Percentiles rank a stretch among this genome's conserved stretches.
phyloP scores from a whole-genome alignment of 2,888 invertebrate species.

The Sinopyrophorus schimmeli region DNA sequence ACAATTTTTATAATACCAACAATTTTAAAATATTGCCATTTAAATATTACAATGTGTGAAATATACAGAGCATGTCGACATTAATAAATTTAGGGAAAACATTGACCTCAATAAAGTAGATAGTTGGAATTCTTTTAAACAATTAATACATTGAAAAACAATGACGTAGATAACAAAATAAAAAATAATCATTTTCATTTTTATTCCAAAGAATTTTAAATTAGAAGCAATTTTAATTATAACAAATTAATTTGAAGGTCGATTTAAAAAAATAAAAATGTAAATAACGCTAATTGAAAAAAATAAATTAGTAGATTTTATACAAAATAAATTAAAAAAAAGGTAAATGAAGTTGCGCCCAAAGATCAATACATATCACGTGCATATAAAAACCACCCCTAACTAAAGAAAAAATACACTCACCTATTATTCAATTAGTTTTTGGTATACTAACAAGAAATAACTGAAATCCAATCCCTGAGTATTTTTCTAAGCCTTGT shows the following conservation, averaged over 20 bases:
- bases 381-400: constrained; percentile 35
- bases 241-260: no score
- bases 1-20: no score
- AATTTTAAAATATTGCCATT: no score
- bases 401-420: constrained; percentile 33
- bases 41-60: no score
- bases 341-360: constrained; percentile 43
- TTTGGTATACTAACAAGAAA: constrained; percentile 7
- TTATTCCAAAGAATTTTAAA: constrained; percentile 3
- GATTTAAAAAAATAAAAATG: constrained; percentile 1
- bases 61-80: constrained; percentile 34
- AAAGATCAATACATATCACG: constrained; percentile 50
- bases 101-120: constrained; percentile 51
- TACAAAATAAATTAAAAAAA: constrained; percentile 15
- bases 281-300: background rate
- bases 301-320: background rate
- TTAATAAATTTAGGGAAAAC: constrained; percentile 49
- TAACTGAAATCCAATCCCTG: constrained; percentile 29
- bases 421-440: constrained; percentile 30
- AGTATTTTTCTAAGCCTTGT: constrained; percentile 44
- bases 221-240: background rate
- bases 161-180: constrained; percentile 8
- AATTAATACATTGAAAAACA: constrained; percentile 37
- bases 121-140: constrained; percentile 51
- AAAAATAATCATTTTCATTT: constrained; percentile 6